Percentiles rank a stretch among this genome's conserved stretches.
Evolutionary conservation across 92 coral and sea anemone species (phyloP).

Genomic region (Paramuricea clavata): DNA sequence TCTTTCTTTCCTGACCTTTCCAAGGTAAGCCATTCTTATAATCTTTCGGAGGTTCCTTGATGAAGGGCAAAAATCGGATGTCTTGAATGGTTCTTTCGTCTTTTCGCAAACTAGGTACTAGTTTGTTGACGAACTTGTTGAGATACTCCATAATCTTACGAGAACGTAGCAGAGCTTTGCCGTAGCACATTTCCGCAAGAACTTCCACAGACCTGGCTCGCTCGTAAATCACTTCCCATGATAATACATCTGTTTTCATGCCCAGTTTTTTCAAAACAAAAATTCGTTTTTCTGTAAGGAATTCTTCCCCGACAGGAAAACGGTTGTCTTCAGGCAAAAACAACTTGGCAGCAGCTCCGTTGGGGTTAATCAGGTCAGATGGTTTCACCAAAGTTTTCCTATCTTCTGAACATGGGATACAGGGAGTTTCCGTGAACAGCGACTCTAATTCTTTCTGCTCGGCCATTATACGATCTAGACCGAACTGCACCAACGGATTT

Average conservation of each 20-base stretch:
- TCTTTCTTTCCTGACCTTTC: constrained; percentile 67
- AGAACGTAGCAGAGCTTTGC: constrained; percentile 67
- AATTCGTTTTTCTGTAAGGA: constrained; percentile 74
- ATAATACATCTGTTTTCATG: constrained; percentile 69
- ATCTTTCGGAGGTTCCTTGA: constrained; percentile 56
- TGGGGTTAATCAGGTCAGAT: constrained; percentile 70
- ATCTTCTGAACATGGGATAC: constrained; percentile 79
- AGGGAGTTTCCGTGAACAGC: constrained; percentile 59
- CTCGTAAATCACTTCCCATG: constrained; percentile 77
- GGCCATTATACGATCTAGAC: constrained; percentile 78
- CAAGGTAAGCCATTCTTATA: constrained; percentile 66
- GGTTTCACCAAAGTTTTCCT: constrained; percentile 64
- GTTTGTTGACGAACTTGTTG: constrained; percentile 52
- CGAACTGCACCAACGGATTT: constrained; percentile 68
- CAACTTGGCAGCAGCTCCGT: constrained; percentile 71
- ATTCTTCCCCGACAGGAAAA: constrained; percentile 79
- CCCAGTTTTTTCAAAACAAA: constrained; percentile 76
- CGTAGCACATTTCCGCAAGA: constrained; percentile 54
- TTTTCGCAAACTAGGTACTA: background rate
- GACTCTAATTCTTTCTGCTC: constrained; percentile 64
- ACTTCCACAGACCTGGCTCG: constrained; percentile 77
- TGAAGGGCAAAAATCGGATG: constrained; percentile 77
- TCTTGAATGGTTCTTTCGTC: constrained; percentile 42
- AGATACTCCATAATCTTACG: constrained; percentile 59
- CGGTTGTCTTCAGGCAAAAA: constrained; percentile 75